Evolutionary conservation across 2,888 invertebrate species (phyloP).

Genomic region (Philhelius pedissequus): DNA sequence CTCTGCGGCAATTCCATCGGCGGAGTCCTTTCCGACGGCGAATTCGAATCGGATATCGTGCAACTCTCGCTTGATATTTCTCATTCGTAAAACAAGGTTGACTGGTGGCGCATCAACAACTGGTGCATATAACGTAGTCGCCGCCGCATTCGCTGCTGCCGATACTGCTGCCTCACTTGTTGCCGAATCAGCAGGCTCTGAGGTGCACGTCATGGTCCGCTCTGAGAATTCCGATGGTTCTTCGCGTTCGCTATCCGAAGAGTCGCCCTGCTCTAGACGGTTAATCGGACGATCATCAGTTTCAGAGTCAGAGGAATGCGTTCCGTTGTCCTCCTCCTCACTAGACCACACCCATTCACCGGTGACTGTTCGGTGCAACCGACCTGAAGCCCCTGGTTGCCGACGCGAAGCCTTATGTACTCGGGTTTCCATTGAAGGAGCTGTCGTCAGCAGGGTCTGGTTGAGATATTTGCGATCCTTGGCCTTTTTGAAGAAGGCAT

Average conservation of each 20-base stretch:
- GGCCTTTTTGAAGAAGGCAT: slow-evolving; percentile 98
- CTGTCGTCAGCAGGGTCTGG: slow-evolving; percentile 90
- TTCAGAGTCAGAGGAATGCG: slow-evolving; percentile 80
- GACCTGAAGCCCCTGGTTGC: slow-evolving; percentile 91
- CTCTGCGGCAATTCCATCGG: slow-evolving; percentile 96
- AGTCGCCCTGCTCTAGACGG: slow-evolving; percentile 82
- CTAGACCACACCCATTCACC: slow-evolving; percentile 99
- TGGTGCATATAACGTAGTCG: slow-evolving; percentile 56
- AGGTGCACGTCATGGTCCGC: slow-evolving; percentile 79
- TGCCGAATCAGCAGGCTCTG: slow-evolving; percentile 73
- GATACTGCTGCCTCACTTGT: slow-evolving; percentile 51
- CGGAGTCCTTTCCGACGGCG: slow-evolving; percentile 91
- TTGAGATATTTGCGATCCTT: slow-evolving; percentile 94
- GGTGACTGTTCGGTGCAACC: slow-evolving; percentile 94
- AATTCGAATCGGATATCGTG: slow-evolving; percentile 99
- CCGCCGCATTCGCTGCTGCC: slow-evolving; percentile 47
- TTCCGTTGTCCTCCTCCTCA: slow-evolving; percentile 90
- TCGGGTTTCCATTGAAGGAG: slow-evolving; percentile 93
- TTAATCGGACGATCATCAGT: slow-evolving; percentile 83
- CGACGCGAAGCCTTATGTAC: slow-evolving; percentile 91
- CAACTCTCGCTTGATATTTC: slow-evolving; percentile 92
- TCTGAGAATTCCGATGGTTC: slow-evolving; percentile 78
- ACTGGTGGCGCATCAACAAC: slow-evolving; percentile 81
- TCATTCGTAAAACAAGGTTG: slow-evolving; percentile 93
- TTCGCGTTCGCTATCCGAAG: slow-evolving; percentile 82